Evolutionary conservation across 2,888 invertebrate genomes (phyloP).

Genomic region (Chaetoderma sp.): DNA sequence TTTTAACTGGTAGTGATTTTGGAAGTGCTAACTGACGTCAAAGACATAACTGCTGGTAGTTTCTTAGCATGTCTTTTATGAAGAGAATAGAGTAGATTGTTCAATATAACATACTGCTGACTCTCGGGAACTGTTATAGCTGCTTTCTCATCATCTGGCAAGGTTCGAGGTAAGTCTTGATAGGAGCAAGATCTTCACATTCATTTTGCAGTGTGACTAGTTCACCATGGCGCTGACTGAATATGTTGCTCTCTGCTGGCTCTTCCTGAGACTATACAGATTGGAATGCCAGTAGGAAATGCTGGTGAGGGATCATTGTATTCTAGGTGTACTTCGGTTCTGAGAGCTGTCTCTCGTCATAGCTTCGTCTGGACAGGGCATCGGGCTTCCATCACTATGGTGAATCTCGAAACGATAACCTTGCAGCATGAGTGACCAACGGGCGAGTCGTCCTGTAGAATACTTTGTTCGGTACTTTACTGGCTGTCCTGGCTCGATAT

Average conservation of each 20-base stretch:
- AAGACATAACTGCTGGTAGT: too few relatives aligned
- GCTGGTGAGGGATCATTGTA: too few relatives aligned
- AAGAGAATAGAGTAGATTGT: too few relatives aligned
- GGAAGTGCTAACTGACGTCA: too few relatives aligned
- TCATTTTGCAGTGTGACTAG: not conserved
- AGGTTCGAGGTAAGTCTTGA: too few relatives aligned
- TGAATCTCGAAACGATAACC: not conserved
- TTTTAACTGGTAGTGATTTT: conserved; percentile 14
- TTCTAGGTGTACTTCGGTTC: too few relatives aligned
- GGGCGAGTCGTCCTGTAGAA: not conserved
- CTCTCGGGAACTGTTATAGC: not conserved
- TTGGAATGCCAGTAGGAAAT: too few relatives aligned
- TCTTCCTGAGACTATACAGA: too few relatives aligned
- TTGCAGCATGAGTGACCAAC: conserved; percentile 17
- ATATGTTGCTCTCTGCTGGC: too few relatives aligned
- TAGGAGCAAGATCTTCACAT: not conserved
- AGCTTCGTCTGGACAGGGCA: not conserved
- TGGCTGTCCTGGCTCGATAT: not conserved
- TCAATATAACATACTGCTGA: not conserved
- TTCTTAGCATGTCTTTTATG: too few relatives aligned
- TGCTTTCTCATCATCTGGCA: not conserved
- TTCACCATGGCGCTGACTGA: too few relatives aligned
- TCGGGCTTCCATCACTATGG: conserved; percentile 5
- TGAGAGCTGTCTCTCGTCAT: too few relatives aligned
- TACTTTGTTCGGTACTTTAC: not conserved